These are phyloP conservation scores for Andrena dorsata DNA, from an alignment of 2,888 invertebrate genomes.

Conservation along the genomic window DNA sequence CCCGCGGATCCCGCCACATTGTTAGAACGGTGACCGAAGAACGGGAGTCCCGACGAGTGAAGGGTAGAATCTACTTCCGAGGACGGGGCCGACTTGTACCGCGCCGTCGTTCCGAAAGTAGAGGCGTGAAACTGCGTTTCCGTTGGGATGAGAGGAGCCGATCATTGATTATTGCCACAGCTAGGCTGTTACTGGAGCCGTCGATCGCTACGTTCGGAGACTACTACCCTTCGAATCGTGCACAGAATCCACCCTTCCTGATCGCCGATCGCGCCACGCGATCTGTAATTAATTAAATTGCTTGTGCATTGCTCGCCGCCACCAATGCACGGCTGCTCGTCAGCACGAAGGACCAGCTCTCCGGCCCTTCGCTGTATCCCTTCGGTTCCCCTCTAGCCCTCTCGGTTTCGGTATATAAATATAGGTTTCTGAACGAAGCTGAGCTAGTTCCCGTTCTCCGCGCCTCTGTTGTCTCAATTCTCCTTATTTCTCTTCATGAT, in stretches of 20 bases:
- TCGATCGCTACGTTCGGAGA: neutral
- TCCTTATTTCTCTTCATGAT: too few species aligned
- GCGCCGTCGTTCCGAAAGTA: conserved; percentile 15
- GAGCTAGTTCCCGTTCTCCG: neutral
- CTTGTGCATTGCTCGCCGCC: conserved; percentile 51
- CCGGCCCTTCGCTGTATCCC: neutral
- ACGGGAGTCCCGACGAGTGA: conserved; percentile 49
- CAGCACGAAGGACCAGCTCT: conserved; percentile 18
- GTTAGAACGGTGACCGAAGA: neutral
- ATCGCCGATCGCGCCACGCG: conserved; percentile 35
- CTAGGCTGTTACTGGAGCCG: neutral
- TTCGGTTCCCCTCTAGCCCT: neutral
- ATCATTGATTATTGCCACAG: conserved; percentile 2
- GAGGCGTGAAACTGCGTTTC: neutral
- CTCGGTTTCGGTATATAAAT: conserved; percentile 14
- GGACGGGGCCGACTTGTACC: conserved; percentile 13
- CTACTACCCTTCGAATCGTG: conserved; percentile 56
- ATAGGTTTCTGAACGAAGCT: neutral
- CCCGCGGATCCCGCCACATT: conserved; percentile 17
- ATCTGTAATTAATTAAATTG: conserved; percentile 48
- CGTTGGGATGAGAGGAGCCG: neutral
- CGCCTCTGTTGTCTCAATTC: neutral
- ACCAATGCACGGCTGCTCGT: conserved; percentile 1
- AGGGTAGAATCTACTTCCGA: conserved; percentile 34
- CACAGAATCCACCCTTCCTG: conserved; percentile 33